Evolutionary conservation across 1,140 invertebrate genomes (phyloP).

Genomic region (Drosophila parabipectinata): DNA sequence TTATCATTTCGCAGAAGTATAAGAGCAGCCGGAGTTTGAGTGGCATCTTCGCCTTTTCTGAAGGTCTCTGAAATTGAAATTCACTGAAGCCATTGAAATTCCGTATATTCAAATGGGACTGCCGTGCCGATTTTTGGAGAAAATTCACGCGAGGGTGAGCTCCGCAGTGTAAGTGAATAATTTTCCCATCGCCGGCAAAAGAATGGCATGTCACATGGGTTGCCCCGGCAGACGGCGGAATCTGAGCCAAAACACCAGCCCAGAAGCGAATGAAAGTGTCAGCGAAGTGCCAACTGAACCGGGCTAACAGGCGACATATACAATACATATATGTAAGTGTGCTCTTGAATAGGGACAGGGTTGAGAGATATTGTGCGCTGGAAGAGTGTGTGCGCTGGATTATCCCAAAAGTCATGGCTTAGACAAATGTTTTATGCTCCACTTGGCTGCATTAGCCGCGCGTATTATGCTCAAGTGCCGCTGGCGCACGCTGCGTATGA

Average conservation of each 20-base stretch:
- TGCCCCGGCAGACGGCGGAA: constrained; percentile 6
- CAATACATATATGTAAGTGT: constrained; percentile 11
- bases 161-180: constrained; percentile 38
- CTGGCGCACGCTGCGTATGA: constrained; percentile 65
- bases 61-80: neutral
- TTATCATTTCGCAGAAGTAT: constrained; percentile 13
- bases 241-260: constrained; percentile 11
- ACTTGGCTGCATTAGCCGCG: constrained; percentile 60
- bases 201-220: constrained; percentile 44
- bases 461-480: constrained; percentile 48
- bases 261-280: constrained; percentile 56
- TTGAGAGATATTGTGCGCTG: neutral
- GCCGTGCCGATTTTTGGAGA: neutral
- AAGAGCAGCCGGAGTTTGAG: constrained; percentile 5
- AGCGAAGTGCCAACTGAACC: constrained; percentile 32
- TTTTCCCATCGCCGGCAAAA: constrained; percentile 38
- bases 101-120: constrained; percentile 32
- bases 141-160: constrained; percentile 11
- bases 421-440: constrained; percentile 65
- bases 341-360: neutral
- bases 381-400: constrained; percentile 38
- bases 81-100: constrained; percentile 17
- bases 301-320: constrained; percentile 23
- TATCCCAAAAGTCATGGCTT: constrained; percentile 64
- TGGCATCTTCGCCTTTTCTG: no score